phyloP scores from a whole-genome alignment of 2,888 invertebrate species.

The Schizaphis graminum region DNA sequence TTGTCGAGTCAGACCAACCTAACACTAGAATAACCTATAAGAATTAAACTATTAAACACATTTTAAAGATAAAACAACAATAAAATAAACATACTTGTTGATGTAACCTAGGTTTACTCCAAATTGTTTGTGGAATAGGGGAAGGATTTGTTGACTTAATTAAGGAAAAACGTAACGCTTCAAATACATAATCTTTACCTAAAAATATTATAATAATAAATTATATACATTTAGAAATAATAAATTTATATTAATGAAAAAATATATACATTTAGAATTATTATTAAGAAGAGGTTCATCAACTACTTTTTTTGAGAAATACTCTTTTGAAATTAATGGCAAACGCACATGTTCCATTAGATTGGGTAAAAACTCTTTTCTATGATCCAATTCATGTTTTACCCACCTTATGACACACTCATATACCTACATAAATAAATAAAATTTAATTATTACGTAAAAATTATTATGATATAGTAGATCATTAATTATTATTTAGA shows the following conservation, averaged over 20 bases:
- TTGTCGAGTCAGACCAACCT: constrained; percentile 76
- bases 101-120: constrained; percentile 85
- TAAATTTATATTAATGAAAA: not conserved
- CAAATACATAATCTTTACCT: constrained; percentile 90
- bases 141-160: constrained; percentile 86
- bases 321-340: constrained; percentile 90
- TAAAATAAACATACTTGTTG: constrained; percentile 74
- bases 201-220: constrained; percentile 50
- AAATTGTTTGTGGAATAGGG: constrained; percentile 79
- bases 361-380: constrained; percentile 79
- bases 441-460: not conserved
- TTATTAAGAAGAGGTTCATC: constrained; percentile 71
- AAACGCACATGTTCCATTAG: constrained; percentile 94
- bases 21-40: constrained; percentile 82
- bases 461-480: no score
- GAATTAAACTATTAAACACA: not conserved
- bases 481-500: no score
- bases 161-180: constrained; percentile 93
- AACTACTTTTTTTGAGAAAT: constrained; percentile 88
- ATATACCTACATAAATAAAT: constrained; percentile 75
- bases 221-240: not conserved
- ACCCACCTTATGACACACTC: constrained; percentile 88
- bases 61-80: not conserved
- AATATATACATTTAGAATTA: constrained; percentile 77
- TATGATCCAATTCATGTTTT: constrained; percentile 78